A percentile compares a stretch with the other conserved stretches of the same genome.
Evolutionary conservation across 2,888 invertebrate species (phyloP).

Genomic region (Plemyria rubiginata): DNA sequence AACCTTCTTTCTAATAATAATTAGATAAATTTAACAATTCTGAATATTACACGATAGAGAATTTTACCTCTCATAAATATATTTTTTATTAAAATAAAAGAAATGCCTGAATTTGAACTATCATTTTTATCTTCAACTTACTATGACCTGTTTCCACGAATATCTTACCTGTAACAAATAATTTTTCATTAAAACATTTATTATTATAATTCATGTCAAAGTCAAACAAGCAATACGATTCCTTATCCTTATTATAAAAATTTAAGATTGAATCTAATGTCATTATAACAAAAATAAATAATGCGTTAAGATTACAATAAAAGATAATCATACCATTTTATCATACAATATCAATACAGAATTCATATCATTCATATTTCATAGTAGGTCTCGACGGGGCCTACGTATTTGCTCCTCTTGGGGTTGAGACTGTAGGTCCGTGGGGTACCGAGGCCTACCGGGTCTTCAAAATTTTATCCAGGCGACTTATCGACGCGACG

Average conservation of each 20-base stretch:
- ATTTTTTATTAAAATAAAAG: too few relatives aligned
- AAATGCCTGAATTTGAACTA: too few relatives aligned
- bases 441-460: too few relatives aligned
- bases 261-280: neutral
- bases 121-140: neutral
- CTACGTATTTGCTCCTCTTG: too few relatives aligned
- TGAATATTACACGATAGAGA: too few relatives aligned
- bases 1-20: neutral
- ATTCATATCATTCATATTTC: constrained; percentile 46
- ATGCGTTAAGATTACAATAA: constrained; percentile 33
- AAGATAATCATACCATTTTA: constrained; percentile 25
- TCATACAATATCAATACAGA: constrained; percentile 39
- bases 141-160: neutral
- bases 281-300: constrained; percentile 8
- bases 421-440: too few relatives aligned
- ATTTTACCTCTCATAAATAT: too few relatives aligned
- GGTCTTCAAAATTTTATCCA: too few relatives aligned
- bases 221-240: neutral
- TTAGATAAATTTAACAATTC: too few relatives aligned
- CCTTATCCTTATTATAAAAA: neutral
- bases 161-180: constrained; percentile 47
- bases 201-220: neutral
- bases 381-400: too few relatives aligned
- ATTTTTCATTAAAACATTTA: neutral
- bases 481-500: too few relatives aligned